phyloP scores from a whole-genome alignment of 2,113 vertebrate genomes.

The Lutjanus erythropterus region DNA sequence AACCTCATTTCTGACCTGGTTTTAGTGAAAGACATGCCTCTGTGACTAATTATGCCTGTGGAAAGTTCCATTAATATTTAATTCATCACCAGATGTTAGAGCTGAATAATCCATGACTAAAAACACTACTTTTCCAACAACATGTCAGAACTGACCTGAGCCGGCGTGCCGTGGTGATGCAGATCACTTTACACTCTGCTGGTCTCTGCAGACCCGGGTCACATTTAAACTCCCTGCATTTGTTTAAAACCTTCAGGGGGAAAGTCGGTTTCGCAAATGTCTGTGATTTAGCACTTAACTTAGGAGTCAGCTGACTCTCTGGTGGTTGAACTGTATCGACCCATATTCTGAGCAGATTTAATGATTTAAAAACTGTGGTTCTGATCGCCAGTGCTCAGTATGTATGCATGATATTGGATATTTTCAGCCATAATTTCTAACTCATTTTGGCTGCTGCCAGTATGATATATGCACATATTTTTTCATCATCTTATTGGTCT shows the following conservation, averaged over 20 bases:
- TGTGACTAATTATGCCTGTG: constrained; percentile 74
- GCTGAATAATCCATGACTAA: constrained; percentile 80
- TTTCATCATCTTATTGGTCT: too few species aligned
- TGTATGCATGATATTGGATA: too few species aligned
- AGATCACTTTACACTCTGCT: constrained; percentile 11
- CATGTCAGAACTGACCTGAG: constrained; percentile 68
- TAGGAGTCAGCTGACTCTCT: constrained; percentile 4
- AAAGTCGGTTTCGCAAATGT: constrained; percentile 14
- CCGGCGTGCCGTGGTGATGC: constrained; percentile 4
- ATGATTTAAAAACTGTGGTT: constrained; percentile 10
- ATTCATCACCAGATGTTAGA: constrained; percentile 82
- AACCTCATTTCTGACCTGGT: constrained; percentile 82
- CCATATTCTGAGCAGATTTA: constrained; percentile 3
- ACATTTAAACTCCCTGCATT: constrained; percentile 2
- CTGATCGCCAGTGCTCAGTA: background rate
- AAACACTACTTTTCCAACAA: constrained; percentile 69
- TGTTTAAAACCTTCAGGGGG: constrained; percentile 20
- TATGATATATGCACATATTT: too few species aligned
- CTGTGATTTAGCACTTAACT: constrained; percentile 38
- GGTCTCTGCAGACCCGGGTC: constrained; percentile 21
- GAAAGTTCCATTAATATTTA: constrained; percentile 80
- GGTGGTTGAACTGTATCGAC: constrained; percentile 13
- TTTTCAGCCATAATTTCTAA: too few species aligned
- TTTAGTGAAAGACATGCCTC: constrained; percentile 74
- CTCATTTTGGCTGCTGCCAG: too few species aligned